Percentiles rank a stretch among this genome's conserved stretches.
phyloP scores from a whole-genome alignment of 1,140 invertebrate genomes.

The Pseudomyrmex cubaensis region DNA sequence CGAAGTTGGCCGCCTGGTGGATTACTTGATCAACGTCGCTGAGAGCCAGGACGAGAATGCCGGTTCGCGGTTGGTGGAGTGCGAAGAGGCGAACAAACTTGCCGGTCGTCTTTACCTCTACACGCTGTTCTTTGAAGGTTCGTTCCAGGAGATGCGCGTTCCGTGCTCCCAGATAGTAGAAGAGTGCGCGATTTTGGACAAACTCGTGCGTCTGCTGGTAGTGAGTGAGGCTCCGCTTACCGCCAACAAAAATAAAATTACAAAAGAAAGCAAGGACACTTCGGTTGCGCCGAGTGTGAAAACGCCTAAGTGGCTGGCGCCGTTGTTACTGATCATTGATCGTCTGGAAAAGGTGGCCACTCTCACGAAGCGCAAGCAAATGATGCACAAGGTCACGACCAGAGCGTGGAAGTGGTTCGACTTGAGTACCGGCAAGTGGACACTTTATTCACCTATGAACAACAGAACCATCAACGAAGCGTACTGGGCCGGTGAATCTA shows the following conservation, averaged over 20 bases:
- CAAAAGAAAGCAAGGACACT: constrained; percentile 78
- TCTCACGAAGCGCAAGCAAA: constrained; percentile 89
- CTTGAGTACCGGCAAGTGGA: constrained; percentile 93
- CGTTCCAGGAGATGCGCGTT: constrained; percentile 89
- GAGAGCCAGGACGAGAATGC: constrained; percentile 81
- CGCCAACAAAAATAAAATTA: constrained; percentile 73
- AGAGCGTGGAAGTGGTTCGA: constrained; percentile 95
- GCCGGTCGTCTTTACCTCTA: constrained; percentile 91
- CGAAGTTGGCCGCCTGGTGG: constrained; percentile 84
- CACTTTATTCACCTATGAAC: constrained; percentile 90
- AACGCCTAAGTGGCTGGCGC: constrained; percentile 93
- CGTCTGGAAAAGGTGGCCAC: constrained; percentile 92
- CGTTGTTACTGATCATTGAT: constrained; percentile 92
- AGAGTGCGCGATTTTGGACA: constrained; percentile 85
- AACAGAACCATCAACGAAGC: constrained; percentile 94
- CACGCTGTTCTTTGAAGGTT: constrained; percentile 90
- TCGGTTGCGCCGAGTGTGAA: constrained; percentile 67
- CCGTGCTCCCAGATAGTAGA: constrained; percentile 88
- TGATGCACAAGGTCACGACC: constrained; percentile 88
- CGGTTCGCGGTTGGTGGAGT: constrained; percentile 83
- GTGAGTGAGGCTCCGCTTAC: constrained; percentile 83
- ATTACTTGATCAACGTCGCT: constrained; percentile 81
- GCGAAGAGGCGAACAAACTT: constrained; percentile 87
- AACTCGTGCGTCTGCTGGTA: constrained; percentile 86
- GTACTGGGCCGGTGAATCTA: constrained; percentile 91